These are phyloP conservation scores for human (Homo sapiens) DNA, from an alignment of 2,113 vertebrate genomes.

Conservation along the genomic window DNA sequence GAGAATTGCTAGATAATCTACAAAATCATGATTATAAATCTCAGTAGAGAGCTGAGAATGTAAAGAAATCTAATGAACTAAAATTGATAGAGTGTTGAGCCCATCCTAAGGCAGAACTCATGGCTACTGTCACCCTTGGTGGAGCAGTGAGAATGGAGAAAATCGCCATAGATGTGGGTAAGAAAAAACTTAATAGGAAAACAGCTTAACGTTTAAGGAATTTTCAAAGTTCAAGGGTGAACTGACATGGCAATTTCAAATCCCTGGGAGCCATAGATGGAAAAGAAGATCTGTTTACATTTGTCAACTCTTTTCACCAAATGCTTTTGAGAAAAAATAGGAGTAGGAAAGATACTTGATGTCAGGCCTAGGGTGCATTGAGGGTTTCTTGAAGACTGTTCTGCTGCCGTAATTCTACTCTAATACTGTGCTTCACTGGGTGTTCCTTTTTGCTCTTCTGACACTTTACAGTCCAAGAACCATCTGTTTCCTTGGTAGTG, in stretches of 20 bases:
- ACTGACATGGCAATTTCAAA: neutral
- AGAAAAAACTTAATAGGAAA: neutral
- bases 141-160: neutral
- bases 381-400: neutral
- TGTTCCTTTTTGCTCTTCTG: neutral
- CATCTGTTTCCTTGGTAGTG: rapidly evolving
- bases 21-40: neutral
- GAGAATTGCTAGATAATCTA: neutral
- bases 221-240: slow-evolving; percentile 45
- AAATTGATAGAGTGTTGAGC: neutral
- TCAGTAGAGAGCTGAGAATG: neutral
- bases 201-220: neutral
- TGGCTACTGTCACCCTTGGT: neutral
- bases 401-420: neutral
- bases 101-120: neutral
- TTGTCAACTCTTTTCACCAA: neutral
- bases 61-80: neutral
- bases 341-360: neutral
- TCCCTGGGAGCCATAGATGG: neutral
- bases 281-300: neutral
- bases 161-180: neutral
- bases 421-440: neutral
- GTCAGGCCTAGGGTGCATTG: neutral
- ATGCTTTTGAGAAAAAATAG: neutral
- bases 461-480: neutral